phyloP scores from a whole-genome alignment of 2,888 invertebrate species.

The Drosophila colorata region DNA sequence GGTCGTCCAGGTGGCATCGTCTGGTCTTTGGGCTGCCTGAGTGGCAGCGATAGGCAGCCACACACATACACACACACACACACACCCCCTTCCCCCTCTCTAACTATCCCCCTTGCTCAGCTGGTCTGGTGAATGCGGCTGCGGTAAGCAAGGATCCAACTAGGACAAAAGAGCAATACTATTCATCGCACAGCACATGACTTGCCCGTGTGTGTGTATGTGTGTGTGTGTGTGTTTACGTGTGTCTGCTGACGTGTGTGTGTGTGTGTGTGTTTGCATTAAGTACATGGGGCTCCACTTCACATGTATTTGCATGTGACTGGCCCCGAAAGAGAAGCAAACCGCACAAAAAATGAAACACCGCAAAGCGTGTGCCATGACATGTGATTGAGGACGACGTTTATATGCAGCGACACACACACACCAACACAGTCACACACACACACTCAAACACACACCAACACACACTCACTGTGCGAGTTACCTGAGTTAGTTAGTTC shows the following conservation, averaged over 20 bases:
- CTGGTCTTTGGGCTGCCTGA: slow-evolving; percentile 67
- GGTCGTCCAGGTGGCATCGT: slow-evolving; percentile 65
- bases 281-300: slow-evolving; percentile 59
- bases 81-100: background rate
- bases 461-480: slow-evolving; percentile 20
- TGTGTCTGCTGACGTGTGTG: too few relatives aligned
- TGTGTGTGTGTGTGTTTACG: slow-evolving; percentile 8
- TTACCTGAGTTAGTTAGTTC: slow-evolving; percentile 77
- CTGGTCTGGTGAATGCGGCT: slow-evolving; percentile 53
- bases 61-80: background rate
- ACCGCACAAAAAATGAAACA: slow-evolving; percentile 73
- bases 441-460: slow-evolving; percentile 14
- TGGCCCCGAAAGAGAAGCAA: slow-evolving; percentile 59
- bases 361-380: slow-evolving; percentile 78
- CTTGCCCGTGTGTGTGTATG: slow-evolving; percentile 20
- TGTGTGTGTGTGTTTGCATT: slow-evolving; percentile 54
- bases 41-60: slow-evolving; percentile 77
- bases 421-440: slow-evolving; percentile 16
- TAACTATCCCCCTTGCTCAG: slow-evolving; percentile 21
- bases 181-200: slow-evolving; percentile 54
- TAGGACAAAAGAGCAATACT: slow-evolving; percentile 81
- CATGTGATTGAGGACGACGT: slow-evolving; percentile 82
- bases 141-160: slow-evolving; percentile 74
- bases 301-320: slow-evolving; percentile 62
- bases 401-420: slow-evolving; percentile 59